phyloP scores from a whole-genome alignment of 1,140 invertebrate genomes.

The Lithobius niger region DNA sequence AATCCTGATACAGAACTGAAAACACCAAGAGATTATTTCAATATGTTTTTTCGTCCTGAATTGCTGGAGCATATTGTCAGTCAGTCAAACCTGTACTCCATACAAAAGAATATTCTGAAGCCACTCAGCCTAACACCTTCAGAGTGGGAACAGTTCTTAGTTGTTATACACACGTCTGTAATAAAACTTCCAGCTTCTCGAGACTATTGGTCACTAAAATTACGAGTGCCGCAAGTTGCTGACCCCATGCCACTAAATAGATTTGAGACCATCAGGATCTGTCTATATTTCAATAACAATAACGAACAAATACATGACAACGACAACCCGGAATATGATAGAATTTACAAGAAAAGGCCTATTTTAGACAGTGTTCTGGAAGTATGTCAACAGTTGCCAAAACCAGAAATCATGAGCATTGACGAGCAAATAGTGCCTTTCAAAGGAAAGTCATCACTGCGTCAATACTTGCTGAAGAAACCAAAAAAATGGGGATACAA shows the following conservation, averaged over 20 bases:
- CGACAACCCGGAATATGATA: background rate
- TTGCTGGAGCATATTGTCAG: background rate
- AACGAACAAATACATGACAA: background rate
- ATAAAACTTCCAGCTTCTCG: background rate
- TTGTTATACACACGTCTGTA: background rate
- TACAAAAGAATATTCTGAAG: background rate
- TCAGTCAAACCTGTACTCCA: background rate
- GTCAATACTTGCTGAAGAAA: conserved; percentile 12
- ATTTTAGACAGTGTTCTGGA: background rate
- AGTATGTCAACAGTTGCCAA: background rate
- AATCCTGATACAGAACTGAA: no score
- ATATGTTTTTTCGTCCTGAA: background rate
- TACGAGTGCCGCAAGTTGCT: background rate
- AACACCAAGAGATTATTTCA: background rate
- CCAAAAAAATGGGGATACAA: conserved; percentile 21
- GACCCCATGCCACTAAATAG: background rate
- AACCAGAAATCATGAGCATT: conserved; percentile 14
- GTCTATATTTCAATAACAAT: background rate
- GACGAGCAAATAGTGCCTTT: conserved; percentile 9
- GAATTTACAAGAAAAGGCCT: background rate
- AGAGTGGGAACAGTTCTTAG: background rate
- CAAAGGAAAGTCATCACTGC: conserved; percentile 15
- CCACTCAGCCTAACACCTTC: background rate
- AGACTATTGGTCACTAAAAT: background rate
- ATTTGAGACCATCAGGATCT: background rate